Evolutionary conservation across 1,140 invertebrate genomes (phyloP), one percentile per base, ranked within the genome.

Genomic region (Cydia pomonella): DNA sequence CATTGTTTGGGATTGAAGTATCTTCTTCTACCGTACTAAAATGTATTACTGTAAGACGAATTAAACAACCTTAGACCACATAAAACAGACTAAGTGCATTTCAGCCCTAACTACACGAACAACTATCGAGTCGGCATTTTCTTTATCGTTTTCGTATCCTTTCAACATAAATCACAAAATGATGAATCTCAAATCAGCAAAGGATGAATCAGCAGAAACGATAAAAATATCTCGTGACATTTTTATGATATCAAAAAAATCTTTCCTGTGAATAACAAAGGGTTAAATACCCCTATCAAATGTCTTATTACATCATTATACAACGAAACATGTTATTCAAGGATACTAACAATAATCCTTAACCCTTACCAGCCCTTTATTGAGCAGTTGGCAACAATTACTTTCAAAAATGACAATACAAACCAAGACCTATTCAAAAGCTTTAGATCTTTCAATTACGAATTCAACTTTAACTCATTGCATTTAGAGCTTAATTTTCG

Each of bases 201-300:
- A 44, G 13, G 41, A 3, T 13, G 12, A 41, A 12, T 13, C 41
- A 12, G 41, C 12, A 12, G 13, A 44, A 12, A 44, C 13, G 41
- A 44, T 44, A 13, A 41, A 41, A 41, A 12, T n/a, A 41, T 41
- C 12, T 41, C 38, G 12, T 41, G 1, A 44, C 1, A 44, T 44
- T 44, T 16, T 16, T 44, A 16, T 44, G 41, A 44, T 44, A 16
- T 44, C 41, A 3, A 13, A 13, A 50, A 50, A n/a, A n/a, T 5
- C 47, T 18, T 6, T 50, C 47, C 0, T 59, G 23, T 21, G n/a
- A 59, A 23, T 59, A 59, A 23, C 53, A 59, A 59, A 50, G n/a
- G 47, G n/a, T n/a, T 59, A 59, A 23, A 59, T 59, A 59, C 9
- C 53, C 53, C 18, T 59, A 59, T 59, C 18, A 59, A 59, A 23